Percentiles rank a stretch among this genome's conserved stretches.
phyloP scores from a whole-genome alignment of 2,888 invertebrate genomes.

The Acanthococcus lagerstroemiae region DNA sequence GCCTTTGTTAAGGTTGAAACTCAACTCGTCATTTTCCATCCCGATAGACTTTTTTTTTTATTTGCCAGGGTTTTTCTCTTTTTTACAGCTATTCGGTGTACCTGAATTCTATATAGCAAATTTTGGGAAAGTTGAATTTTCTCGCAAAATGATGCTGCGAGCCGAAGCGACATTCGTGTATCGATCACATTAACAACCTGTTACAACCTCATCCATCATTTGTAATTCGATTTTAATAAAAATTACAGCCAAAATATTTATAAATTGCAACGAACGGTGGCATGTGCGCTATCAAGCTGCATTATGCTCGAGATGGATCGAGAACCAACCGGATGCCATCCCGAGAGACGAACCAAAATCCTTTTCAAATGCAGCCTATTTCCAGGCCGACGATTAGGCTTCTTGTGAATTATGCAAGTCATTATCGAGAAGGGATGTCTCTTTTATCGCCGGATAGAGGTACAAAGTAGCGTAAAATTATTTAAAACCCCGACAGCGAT shows the following conservation, averaged over 20 bases:
- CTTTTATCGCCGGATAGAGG: not conserved
- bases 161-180: not conserved
- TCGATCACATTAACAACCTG: not conserved
- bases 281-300: not conserved
- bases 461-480: conserved; percentile 17
- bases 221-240: conserved; percentile 11
- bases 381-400: not conserved
- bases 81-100: not conserved
- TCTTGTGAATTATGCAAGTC: not conserved
- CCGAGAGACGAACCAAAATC: not conserved
- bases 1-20: conserved; percentile 2
- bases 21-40: conserved; percentile 25
- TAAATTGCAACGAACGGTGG: conserved; percentile 17
- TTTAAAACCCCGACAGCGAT: too few species aligned
- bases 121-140: too few species aligned
- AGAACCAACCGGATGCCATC: not conserved
- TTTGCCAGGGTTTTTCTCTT: not conserved
- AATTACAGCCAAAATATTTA: conserved; percentile 26
- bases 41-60: conserved; percentile 17
- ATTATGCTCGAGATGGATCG: conserved; percentile 12
- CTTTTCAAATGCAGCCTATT: not conserved
- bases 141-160: not conserved
- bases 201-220: conserved; percentile 9
- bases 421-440: not conserved
- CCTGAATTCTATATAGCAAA: too few species aligned